Base-by-base conservation (phyloP, 2,888 invertebrate species). In the Sminthurides aquaticus region DNA sequence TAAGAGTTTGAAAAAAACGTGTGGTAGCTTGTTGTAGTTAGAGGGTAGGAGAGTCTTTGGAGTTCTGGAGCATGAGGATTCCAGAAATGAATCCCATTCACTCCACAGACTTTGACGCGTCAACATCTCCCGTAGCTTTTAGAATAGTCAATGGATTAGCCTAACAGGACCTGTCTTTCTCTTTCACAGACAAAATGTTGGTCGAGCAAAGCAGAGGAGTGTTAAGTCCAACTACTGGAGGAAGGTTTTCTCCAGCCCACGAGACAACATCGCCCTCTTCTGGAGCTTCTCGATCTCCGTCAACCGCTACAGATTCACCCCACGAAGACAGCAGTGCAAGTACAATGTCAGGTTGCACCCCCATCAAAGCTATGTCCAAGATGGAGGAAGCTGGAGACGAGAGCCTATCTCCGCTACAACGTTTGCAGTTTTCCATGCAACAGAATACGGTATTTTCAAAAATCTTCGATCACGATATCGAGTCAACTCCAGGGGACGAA, bases 361-460 rank as follows among this genome's bases (percentile, higher is more conserved):
- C 64, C 18, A 24, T 64, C n/a, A 64, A 64, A 52, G 49, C 48
- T 24, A 43, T 43, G 15, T 49, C 49, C 25, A 25, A 25, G 5
- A n/a, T 3, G 11, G 49, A 52, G 5, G 26, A 29, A 52, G 43
- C 11, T 3, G 49, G 26, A n/a, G 52, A 22, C 20, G 49, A 34
- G 25, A 49, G 67, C 20, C 60, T 71, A 27, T 72, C 71, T 20
- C 69, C 73, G 1, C 67, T 74, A 11, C 71, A 74, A 65, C 65
- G 69, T 34, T 66, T 74, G 18, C 70, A 71, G 52, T 67, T 69
- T 59, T 71, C 71, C 26, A 57, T 73, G 8, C 71, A 71, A 34
- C 67, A 69, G 34, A 65, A 68, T 43, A 49, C 68, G 2, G 60
- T 70, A 1, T 67, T 70, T 28, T 66, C 68, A 22, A 27, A 26